phyloP scores from a whole-genome alignment of 1,140 invertebrate species.

The Conus ventricosus region DNA sequence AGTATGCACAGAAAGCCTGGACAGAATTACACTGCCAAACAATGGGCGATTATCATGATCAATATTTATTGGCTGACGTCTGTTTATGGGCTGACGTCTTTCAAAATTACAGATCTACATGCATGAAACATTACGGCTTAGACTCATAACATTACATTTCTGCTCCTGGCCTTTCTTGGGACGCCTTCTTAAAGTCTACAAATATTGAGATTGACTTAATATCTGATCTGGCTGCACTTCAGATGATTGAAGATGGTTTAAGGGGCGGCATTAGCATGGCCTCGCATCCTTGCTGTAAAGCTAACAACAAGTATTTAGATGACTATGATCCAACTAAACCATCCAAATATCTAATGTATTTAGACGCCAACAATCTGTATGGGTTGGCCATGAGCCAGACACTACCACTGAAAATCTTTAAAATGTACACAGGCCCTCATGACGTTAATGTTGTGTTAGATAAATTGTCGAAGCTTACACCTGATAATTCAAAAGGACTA shows the following conservation, averaged over 20 bases:
- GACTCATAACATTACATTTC: no score
- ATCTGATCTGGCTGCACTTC: no score
- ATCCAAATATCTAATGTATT: not conserved
- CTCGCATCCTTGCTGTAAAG: constrained; percentile 49
- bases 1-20: constrained; percentile 58
- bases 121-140: no score
- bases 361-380: constrained; percentile 49
- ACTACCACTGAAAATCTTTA: constrained; percentile 53
- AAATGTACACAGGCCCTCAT: constrained; percentile 46
- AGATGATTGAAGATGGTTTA: no score
- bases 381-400: constrained; percentile 49
- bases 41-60: constrained; percentile 72
- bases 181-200: no score
- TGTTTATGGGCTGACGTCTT: no score
- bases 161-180: no score
- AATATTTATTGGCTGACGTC: constrained; percentile 64
- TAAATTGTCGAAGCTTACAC: constrained; percentile 55
- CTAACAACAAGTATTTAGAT: constrained; percentile 40
- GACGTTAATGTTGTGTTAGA: constrained; percentile 51
- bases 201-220: no score
- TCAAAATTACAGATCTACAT: no score
- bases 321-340: constrained; percentile 46
- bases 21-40: constrained; percentile 63
- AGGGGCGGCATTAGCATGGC: no score
- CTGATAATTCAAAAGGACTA: constrained; percentile 75